Evolutionary conservation across 2,888 invertebrate genomes (phyloP).

Genomic region (Candidula unifasciata): DNA sequence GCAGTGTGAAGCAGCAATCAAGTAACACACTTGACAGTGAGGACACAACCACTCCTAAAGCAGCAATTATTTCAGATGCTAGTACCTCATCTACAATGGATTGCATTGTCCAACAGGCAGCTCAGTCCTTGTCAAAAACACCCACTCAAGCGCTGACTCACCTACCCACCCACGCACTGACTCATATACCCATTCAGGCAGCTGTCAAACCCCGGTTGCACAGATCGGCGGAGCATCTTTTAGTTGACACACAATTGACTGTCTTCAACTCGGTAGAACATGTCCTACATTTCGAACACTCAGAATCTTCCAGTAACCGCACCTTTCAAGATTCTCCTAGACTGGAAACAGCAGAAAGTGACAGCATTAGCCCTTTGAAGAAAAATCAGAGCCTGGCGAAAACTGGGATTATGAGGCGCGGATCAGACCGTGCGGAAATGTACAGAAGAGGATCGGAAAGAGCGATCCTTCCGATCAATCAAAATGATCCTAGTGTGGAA

Average conservation of each 20-base stretch:
- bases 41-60: not conserved
- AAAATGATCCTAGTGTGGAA: slow-evolving; percentile 50
- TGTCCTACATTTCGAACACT: slow-evolving; percentile 15
- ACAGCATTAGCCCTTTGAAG: slow-evolving; percentile 34
- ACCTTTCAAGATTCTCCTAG: slow-evolving; percentile 22
- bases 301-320: not conserved
- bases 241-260: slow-evolving; percentile 32
- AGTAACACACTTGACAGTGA: not conserved
- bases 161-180: too few species aligned
- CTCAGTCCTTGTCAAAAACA: too few species aligned
- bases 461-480: slow-evolving; percentile 14
- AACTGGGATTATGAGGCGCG: slow-evolving; percentile 41
- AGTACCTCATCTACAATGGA: not conserved
- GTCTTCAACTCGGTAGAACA: slow-evolving; percentile 42
- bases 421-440: slow-evolving; percentile 44
- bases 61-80: not conserved
- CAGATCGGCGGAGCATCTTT: slow-evolving; percentile 44
- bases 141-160: too few species aligned
- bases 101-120: too few species aligned
- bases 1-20: too few species aligned
- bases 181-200: not conserved
- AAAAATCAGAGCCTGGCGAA: slow-evolving; percentile 35
- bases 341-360: slow-evolving; percentile 12
- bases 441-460: slow-evolving; percentile 40
- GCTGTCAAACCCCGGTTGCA: slow-evolving; percentile 46